phyloP scores from a whole-genome alignment of 2,113 vertebrate genomes.

The Barbus barbus region DNA sequence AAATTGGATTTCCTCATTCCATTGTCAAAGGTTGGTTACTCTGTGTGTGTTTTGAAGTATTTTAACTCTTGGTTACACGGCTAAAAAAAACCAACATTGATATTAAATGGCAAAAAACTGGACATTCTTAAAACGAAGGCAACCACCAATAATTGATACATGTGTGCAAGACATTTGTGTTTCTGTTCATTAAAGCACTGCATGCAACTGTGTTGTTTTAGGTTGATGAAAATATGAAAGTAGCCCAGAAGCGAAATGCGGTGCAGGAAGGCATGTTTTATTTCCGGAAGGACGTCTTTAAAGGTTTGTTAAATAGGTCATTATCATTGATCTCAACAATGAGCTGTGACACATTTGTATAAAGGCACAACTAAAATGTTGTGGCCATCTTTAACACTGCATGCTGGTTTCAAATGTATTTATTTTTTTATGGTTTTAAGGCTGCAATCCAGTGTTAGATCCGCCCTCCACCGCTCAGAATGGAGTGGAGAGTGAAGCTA shows the following conservation, averaged over 20 bases:
- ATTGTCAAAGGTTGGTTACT: slow-evolving; percentile 86
- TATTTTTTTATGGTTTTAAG: slow-evolving; percentile 63
- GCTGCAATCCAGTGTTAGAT: slow-evolving; percentile 84
- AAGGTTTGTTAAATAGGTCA: slow-evolving; percentile 75
- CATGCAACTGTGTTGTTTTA: slow-evolving; percentile 56
- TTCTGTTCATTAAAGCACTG: not conserved
- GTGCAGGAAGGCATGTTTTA: slow-evolving; percentile 92
- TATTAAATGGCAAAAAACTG: not conserved
- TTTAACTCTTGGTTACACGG: not conserved
- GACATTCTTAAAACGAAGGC: not conserved
- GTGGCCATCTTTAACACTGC: not conserved
- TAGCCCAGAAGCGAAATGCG: slow-evolving; percentile 92
- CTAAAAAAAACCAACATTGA: not conserved
- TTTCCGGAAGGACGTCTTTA: slow-evolving; percentile 95
- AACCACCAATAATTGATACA: not conserved
- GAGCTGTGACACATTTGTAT: not conserved
- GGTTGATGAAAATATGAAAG: slow-evolving; percentile 99
- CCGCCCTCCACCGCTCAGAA: slow-evolving; percentile 78
- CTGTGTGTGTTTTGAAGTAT: not conserved
- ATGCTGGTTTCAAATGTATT: not conserved
- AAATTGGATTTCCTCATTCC: slow-evolving; percentile 97
- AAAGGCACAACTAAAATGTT: not conserved
- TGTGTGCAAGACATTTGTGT: not conserved
- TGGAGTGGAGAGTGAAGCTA: slow-evolving; percentile 69
- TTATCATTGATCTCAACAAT: not conserved